phyloP scores from a whole-genome alignment of 2,113 vertebrate species.

The Cyanistes caeruleus region DNA sequence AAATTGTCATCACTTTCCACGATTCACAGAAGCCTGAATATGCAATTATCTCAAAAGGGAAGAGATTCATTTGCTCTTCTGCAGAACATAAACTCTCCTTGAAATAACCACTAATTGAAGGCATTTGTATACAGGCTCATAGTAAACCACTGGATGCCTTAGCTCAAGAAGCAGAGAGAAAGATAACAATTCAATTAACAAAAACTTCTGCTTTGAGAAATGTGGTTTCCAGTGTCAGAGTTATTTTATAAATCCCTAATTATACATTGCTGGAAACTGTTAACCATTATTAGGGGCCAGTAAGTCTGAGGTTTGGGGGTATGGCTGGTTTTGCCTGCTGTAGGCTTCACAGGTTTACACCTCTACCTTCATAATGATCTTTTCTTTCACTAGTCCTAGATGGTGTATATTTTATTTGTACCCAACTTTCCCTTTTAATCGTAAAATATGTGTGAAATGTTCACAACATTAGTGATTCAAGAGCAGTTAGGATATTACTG shows the following conservation, averaged over 20 bases:
- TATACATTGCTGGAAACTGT: not conserved
- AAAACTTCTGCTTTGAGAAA: not conserved
- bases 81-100: not conserved
- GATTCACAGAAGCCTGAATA: not conserved
- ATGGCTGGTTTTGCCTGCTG: not conserved
- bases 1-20: not conserved
- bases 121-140: not conserved
- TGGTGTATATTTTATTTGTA: not conserved
- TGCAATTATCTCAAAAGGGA: not conserved
- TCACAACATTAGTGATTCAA: not conserved
- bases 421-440: not conserved
- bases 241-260: not conserved
- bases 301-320: not conserved
- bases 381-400: not conserved
- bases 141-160: not conserved
- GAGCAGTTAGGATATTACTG: not conserved
- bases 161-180: not conserved
- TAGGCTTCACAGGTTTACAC: not conserved
- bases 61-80: not conserved
- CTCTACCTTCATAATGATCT: not conserved
- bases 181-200: not conserved
- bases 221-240: not conserved
- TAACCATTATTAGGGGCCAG: not conserved
- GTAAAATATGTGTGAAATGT: not conserved
- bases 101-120: not conserved